Percentiles rank a stretch among this genome's conserved stretches.
phyloP scores from a whole-genome alignment of 2,888 invertebrate genomes.

The Apamea anceps region DNA sequence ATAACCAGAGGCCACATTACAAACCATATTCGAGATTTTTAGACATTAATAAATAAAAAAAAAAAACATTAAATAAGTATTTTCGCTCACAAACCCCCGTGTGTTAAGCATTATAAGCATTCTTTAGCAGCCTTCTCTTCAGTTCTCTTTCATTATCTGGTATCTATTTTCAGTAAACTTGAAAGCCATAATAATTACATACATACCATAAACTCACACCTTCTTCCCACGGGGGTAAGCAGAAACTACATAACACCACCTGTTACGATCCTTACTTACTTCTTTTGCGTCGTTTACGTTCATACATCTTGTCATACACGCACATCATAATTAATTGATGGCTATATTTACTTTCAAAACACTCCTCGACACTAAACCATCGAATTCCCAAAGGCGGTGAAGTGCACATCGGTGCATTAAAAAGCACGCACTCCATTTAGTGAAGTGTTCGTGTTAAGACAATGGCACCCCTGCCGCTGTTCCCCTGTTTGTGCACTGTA shows the following conservation, averaged over 20 bases:
- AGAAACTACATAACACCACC: too few species aligned
- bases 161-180: background rate
- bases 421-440: conserved; percentile 72
- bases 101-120: background rate
- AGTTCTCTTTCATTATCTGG: background rate
- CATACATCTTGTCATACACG: background rate
- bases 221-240: too few species aligned
- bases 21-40: background rate
- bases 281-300: background rate
- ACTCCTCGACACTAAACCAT: conserved; percentile 32
- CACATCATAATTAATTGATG: conserved; percentile 23
- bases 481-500: conserved; percentile 65
- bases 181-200: background rate
- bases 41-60: too few species aligned
- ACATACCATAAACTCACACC: too few species aligned
- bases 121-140: background rate
- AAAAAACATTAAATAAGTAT: too few species aligned
- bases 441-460: conserved; percentile 68
- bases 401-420: conserved; percentile 67
- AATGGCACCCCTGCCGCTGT: conserved; percentile 65
- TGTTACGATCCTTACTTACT: background rate
- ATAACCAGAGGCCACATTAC: background rate
- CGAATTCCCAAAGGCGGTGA: conserved; percentile 48
- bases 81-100: background rate
- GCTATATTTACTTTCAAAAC: conserved; percentile 35